Conservation (phyloP, 2,113 vertebrate species). For the Sminthopsis crassicaudata region DNA sequence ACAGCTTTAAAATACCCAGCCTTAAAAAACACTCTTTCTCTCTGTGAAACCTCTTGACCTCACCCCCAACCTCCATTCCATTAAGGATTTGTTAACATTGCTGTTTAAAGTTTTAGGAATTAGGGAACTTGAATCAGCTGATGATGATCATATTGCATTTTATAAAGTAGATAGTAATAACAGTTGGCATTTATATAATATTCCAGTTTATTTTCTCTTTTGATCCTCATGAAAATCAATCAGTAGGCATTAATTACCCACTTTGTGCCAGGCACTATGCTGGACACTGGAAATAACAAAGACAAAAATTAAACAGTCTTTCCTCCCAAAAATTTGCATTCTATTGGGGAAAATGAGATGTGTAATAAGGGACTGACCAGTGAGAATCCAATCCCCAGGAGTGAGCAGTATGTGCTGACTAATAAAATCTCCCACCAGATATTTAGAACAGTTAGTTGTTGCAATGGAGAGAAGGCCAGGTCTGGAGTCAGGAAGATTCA, state of each 20-base stretch:
- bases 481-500: too few relatives aligned
- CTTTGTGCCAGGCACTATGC: not conserved
- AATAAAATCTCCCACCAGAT: not conserved
- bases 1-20: constrained; percentile 16
- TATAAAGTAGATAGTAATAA: not conserved
- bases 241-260: not conserved
- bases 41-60: constrained; percentile 42
- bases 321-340: not conserved
- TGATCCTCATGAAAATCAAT: not conserved
- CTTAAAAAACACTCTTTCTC: constrained; percentile 17
- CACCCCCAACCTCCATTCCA: not conserved
- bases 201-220: not conserved
- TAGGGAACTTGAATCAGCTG: not conserved
- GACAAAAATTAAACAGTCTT: not conserved
- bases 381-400: not conserved
- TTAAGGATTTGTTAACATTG: not conserved
- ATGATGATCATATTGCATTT: not conserved
- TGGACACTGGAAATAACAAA: not conserved
- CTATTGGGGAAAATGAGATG: not conserved
- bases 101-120: not conserved
- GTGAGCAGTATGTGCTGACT: not conserved
- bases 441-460: not conserved
- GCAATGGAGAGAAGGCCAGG: too few relatives aligned
- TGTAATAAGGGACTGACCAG: not conserved
- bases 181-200: not conserved